Evolutionary conservation across 2,113 vertebrate genomes (phyloP).

Genomic region (Climacteris rufus): DNA sequence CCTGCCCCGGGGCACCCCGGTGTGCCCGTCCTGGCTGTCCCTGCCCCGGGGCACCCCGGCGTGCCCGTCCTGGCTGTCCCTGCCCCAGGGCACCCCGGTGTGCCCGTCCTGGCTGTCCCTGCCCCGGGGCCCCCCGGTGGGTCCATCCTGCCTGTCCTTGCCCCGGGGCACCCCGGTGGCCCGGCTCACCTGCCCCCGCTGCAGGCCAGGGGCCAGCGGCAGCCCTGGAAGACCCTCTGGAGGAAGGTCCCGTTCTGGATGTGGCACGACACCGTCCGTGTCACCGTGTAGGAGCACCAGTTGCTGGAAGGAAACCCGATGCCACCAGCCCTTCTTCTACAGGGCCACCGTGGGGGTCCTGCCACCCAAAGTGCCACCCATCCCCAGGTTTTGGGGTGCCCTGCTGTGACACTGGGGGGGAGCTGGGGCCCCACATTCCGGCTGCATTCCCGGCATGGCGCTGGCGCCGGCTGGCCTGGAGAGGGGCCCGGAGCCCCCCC

Average conservation of each 20-base stretch:
- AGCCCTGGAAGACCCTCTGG: constrained; percentile 89
- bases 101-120: neutral
- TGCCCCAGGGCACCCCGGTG: constrained; percentile 28
- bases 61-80: no score
- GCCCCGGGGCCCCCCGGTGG: no score
- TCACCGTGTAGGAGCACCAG: constrained; percentile 92
- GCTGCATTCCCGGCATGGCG: neutral
- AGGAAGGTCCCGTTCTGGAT: constrained; percentile 92
- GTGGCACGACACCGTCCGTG: constrained; percentile 87
- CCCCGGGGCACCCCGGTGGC: constrained; percentile 10
- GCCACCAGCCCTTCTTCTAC: rapidly evolving
- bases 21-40: constrained; percentile 31
- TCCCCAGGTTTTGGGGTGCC: neutral
- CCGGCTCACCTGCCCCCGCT: constrained; percentile 79
- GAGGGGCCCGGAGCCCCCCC: constrained; percentile 1
- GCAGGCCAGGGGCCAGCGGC: constrained; percentile 92
- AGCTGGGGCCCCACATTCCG: neutral
- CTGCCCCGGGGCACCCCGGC: constrained; percentile 67
- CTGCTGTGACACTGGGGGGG: no score
- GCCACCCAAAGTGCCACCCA: neutral
- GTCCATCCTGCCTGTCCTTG: rapidly evolving
- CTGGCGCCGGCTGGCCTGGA: neutral
- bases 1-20: neutral
- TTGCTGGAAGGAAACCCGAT: constrained; percentile 72
- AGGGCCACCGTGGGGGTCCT: neutral